A percentile compares a stretch with the other conserved stretches of the same genome.
phyloP scores from a whole-genome alignment of 2,113 vertebrate species.

The Rallus limicola region DNA sequence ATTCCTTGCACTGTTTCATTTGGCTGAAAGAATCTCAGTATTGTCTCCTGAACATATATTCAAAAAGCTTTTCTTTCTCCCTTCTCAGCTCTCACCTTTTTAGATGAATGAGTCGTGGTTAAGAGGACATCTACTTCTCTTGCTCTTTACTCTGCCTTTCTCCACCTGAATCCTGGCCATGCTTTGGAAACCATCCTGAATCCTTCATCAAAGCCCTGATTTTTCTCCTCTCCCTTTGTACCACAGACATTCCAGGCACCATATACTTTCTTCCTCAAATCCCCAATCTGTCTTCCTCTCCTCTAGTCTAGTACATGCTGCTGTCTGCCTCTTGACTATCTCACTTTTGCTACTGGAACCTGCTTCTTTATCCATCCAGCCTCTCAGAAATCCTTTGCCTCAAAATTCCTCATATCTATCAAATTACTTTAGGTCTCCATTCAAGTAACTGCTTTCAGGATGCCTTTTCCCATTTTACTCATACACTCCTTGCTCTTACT shows the following conservation, averaged over 20 bases:
- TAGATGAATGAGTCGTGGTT: not conserved
- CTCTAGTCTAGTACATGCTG: not conserved
- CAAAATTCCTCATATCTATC: not conserved
- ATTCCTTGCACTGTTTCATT: not conserved
- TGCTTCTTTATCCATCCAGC: not conserved
- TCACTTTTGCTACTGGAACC: not conserved
- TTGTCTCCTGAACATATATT: not conserved
- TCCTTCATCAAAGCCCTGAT: not conserved
- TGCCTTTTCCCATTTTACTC: not conserved
- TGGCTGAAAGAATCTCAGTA: not conserved
- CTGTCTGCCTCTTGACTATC: not conserved
- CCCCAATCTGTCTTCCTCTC: not conserved
- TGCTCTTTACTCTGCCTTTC: not conserved
- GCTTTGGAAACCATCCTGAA: not conserved
- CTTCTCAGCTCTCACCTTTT: not conserved
- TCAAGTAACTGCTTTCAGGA: not conserved
- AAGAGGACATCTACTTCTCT: not conserved
- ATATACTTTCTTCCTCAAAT: not conserved
- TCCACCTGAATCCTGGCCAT: not conserved
- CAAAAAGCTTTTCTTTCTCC: not conserved
- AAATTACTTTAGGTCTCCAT: not conserved
- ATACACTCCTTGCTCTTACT: not conserved
- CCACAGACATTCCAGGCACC: not conserved
- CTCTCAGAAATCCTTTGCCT: not conserved
- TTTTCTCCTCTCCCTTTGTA: not conserved